These are phyloP conservation scores for Alexandromys fortis DNA, from an alignment of 2,113 vertebrate species.

Conservation along the genomic window DNA sequence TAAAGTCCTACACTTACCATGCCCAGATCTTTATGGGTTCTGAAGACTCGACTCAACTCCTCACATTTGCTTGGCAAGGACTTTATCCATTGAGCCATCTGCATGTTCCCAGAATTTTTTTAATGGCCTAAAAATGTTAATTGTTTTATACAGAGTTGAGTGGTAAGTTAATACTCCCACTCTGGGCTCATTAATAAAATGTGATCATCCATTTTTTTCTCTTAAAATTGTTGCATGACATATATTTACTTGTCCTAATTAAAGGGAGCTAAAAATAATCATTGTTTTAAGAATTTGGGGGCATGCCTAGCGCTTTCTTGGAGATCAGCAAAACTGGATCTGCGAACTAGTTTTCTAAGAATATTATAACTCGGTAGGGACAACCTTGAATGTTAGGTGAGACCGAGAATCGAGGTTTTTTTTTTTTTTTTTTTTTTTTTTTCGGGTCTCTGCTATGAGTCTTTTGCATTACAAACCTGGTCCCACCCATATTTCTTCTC, in stretches of 20 bases:
- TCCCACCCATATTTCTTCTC: not conserved
- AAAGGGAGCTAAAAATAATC: slow-evolving; percentile 55
- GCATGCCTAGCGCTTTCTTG: slow-evolving; percentile 8
- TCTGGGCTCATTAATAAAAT: slow-evolving; percentile 44
- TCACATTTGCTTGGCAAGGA: not conserved
- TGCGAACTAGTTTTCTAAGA: slow-evolving; percentile 39
- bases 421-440: not conserved
- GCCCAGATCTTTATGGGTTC: not conserved
- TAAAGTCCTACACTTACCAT: not conserved
- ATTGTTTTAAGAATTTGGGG: slow-evolving; percentile 44
- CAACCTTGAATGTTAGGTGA: not conserved
- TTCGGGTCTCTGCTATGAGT: not conserved
- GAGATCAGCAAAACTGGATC: slow-evolving; percentile 53
- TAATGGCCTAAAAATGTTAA: not conserved
- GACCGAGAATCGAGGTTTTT: not conserved
- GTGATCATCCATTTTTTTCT: slow-evolving; percentile 53
- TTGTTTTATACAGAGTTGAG: not conserved
- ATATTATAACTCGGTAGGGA: not conserved
- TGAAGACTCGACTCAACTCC: no score
- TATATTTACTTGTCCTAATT: slow-evolving; percentile 68
- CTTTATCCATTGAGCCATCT: not conserved
- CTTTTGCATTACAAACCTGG: not conserved
- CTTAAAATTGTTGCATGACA: slow-evolving; percentile 27
- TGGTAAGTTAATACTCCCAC: not conserved
- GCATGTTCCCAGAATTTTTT: not conserved